Percentiles rank a stretch among this genome's conserved stretches.
These are phyloP conservation scores for Damaliscus lunatus DNA, from an alignment of 2,113 vertebrate species.

Conservation along the genomic window DNA sequence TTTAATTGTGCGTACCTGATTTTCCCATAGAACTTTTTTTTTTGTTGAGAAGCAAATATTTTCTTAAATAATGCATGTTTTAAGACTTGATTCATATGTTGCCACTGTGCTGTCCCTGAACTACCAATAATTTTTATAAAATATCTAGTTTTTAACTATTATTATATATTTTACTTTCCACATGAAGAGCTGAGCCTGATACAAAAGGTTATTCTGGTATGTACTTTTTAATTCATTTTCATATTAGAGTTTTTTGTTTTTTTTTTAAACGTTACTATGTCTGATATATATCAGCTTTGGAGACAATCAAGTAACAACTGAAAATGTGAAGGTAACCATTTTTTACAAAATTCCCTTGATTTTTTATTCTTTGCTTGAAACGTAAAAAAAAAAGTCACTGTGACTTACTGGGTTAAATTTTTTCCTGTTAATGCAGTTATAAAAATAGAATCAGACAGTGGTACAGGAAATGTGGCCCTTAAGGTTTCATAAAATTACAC, in stretches of 20 bases:
- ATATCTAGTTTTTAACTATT: constrained; percentile 40
- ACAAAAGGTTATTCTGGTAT: constrained; percentile 40
- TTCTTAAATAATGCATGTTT: constrained; percentile 19
- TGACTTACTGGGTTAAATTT: constrained; percentile 6
- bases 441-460: constrained; percentile 9
- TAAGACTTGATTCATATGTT: constrained; percentile 37
- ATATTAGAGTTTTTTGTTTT: background rate
- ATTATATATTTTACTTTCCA: constrained; percentile 56
- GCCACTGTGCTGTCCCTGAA: constrained; percentile 43
- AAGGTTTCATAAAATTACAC: constrained; percentile 23
- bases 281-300: constrained; percentile 26
- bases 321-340: constrained; percentile 68
- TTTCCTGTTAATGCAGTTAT: background rate
- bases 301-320: constrained; percentile 72
- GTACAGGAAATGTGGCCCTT: background rate
- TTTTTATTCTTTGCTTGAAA: constrained; percentile 58
- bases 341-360: constrained; percentile 40
- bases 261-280: constrained; percentile 8
- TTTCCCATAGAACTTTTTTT: background rate
- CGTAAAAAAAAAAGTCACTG: constrained; percentile 24
- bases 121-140: constrained; percentile 50
- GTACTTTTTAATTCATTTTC: constrained; percentile 44
- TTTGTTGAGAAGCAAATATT: background rate
- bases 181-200: constrained; percentile 66
- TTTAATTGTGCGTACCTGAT: background rate